Conservation (phyloP, 1,140 invertebrate genomes). For the Drosophila rufa region DNA sequence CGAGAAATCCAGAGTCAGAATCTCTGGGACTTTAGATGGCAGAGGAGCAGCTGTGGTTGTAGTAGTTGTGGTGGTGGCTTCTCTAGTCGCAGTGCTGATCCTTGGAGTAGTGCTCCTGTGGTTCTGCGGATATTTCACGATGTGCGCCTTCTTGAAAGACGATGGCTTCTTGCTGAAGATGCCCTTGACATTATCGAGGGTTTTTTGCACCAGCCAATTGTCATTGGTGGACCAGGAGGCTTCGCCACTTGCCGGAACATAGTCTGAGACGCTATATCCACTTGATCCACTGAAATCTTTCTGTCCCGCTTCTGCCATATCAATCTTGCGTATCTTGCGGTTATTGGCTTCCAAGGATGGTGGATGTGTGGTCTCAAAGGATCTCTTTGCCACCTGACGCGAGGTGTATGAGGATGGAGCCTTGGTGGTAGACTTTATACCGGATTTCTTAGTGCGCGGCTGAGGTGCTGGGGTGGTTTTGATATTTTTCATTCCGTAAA, state of each 20-base stretch:
- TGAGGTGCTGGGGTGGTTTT: not conserved
- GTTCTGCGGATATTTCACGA: constrained; percentile 17
- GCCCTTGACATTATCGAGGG: constrained; percentile 41
- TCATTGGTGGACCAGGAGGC: constrained; percentile 46
- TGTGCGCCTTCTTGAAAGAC: constrained; percentile 32
- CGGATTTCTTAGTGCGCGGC: not conserved
- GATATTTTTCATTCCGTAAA: constrained; percentile 15
- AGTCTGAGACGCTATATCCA: not conserved
- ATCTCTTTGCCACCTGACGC: constrained; percentile 8
- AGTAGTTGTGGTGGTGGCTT: not conserved
- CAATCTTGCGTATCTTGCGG: constrained; percentile 69
- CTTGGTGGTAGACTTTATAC: not conserved
- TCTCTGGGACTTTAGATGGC: not conserved
- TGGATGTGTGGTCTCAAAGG: constrained; percentile 1
- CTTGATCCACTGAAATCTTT: not conserved
- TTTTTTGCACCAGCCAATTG: constrained; percentile 53
- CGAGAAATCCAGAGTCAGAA: not conserved
- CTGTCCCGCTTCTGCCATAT: constrained; percentile 4
- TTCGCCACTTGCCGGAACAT: constrained; percentile 4
- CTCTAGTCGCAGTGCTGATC: not conserved
- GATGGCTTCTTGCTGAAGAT: constrained; percentile 34
- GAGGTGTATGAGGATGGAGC: not conserved
- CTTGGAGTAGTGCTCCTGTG: not conserved
- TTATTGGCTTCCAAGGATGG: constrained; percentile 52
- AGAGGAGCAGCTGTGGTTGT: not conserved